Evolutionary conservation across 1,140 invertebrate species (phyloP), one percentile per base, ranked within the genome.

Genomic region (Anastrepha ludens): DNA sequence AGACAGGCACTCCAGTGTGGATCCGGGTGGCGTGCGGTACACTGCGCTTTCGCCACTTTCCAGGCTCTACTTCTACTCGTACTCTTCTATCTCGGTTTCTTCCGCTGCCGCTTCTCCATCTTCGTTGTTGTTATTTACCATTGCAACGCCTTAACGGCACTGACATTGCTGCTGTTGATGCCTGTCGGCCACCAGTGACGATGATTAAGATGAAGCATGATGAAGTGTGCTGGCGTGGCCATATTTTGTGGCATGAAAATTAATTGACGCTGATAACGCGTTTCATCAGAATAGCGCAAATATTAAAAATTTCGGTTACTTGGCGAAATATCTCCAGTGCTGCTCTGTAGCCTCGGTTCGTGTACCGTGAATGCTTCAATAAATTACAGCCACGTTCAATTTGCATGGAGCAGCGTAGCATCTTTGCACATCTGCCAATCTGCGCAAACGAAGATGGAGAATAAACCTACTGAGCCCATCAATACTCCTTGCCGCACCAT

Each of bases 211-310:
- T 81, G 74, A 81, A 81, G 74, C 74, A 81, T 81, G 74, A 81
- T 81, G 74, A 81, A 81, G 74, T 81, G 47, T 81, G 74, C 55
- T 81, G 74, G 74, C 74, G n/a, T 81, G 74, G 74, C 74, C 44
- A n/a, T 81, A 81, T 81, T 81, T 81, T 81, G 74, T 81, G 74
- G 74, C 47, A 81, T 81, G 74, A 81, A 81, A 81, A 81, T 81
- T 81, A 81, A 81, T 81, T 81, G 74, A 81, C 55, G 74, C 47
- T 81, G 74, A 81, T 81, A 81, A 81, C 74, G 50, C 74, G 74
- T 13, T 9, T 13, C 60, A 62, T 62, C 60, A 62, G 60, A 13
- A 13, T 62, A n/a, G 60, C 74, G 74, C 44, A 50, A 81, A 55
- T 55, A 55, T 81, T 55, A 81, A 81, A 58, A 29, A 20, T 81